Base-by-base conservation (phyloP, 2,113 vertebrate genomes). In the Trinectes maculatus region DNA sequence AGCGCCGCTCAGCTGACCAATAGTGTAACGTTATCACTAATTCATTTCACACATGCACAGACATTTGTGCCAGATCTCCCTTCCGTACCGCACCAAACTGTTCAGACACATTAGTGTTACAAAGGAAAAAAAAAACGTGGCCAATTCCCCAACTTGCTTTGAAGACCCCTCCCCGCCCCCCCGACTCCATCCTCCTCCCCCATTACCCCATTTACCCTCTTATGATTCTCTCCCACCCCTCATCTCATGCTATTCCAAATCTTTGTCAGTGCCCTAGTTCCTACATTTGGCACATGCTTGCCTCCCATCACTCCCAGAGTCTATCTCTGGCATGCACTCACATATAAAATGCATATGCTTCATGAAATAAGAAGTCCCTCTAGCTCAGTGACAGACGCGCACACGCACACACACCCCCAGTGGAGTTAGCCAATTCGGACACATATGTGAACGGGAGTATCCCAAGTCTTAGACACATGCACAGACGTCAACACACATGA, bases 351-450 rank as follows among this genome's bases (percentile, higher is more conserved):
- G 69, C 75, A 77, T 69, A 77, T 56, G 68, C 44, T 59, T 71
- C 51, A 42, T 58, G 68, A 66, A 84, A 74, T 75, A 85, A 82
- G 66, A 78, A 47, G 18, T 65, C 71, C 69, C 72, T 55, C 46
- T 7, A 79, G 78, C 70, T 13, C 48, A 74, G 49, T 72, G 78
- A 71, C 68, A 63, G 52, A 42, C 72, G 71, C 74, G 71, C 71
- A 77, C 74, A 84, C 71, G 75, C 64, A 83, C 76, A 84, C 39
- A 39, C 62, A 65, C 59, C 26, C 26, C 55, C 49, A 76, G 79
- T 65, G 7, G 22, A 69, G 74, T 85, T 82, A 84, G 89, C 82
- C 70, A 70, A 86, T 74, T 75, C 61, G 80, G 85, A 79, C 70
- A 77, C 71, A 29, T 60, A 75, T 19, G 74, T 25, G 65, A 76